Base-by-base conservation (phyloP, 2,888 invertebrate species). In the Mesoligia furuncula region DNA sequence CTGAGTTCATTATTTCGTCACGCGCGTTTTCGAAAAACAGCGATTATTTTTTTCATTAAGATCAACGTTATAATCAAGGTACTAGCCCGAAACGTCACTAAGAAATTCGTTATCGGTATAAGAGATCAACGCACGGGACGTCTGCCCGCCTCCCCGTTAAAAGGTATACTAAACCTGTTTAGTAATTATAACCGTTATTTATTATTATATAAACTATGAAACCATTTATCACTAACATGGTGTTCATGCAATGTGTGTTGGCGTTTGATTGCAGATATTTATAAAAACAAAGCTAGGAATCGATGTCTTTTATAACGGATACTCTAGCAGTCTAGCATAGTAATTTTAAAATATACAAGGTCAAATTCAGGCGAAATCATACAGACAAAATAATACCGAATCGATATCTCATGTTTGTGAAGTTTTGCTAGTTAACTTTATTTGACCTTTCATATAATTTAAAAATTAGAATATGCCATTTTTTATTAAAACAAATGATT, bases 111-210 rank as follows among this genome's bases (percentile, higher is more conserved):
- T 91, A 93, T 90, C 90, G 90, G 91, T 89, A 87, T 82, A 85
- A 90, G 93, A 93, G 93, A 93, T 93, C 93, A 90, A 86, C 85
- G 87, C 87, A 80, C 81, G 88, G 75, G 77, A 87, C 79, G 79
- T 78, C 84, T 73, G 73, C 89, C 85, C 90, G 86, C 87, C 90
- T 89, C 90, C 88, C 86, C 89, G 68, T 74, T 75, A 70, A 68
- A 86, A 87, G 82, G 84, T 87, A 84, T 75, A 84, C 84, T 79
- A 84, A 82, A 84, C 69, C 79, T 82, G 68, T 78, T 86, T 70
- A 84, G 77, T 84, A 80, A 77, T 83, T 84, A 86, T 80, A 81
- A 77, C 76, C 79, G 51, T 80, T 74, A 78, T 80, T 83, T 85
- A 81, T 79, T 80, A 51, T 83, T 68, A 51, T 42, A 83, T 79